Percentiles rank a stretch among this genome's conserved stretches.
Evolutionary conservation across 2,797 vertebrate genomes (phyloP).

Genomic region (Garrulus glandarius): DNA sequence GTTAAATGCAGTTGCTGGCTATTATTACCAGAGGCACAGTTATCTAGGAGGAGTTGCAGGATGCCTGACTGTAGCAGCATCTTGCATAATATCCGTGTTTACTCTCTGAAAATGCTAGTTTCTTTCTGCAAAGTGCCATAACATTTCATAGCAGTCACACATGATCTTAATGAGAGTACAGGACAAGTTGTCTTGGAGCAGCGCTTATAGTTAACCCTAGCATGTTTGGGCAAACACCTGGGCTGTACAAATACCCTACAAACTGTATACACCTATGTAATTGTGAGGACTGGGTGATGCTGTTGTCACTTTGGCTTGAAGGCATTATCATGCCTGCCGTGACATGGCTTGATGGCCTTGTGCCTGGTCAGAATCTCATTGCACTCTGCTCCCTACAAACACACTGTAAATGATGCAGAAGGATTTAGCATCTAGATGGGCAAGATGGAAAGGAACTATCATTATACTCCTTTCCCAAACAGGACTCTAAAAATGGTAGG

Average conservation of each 20-base stretch:
- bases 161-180: neutral
- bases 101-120: neutral
- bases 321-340: fast-evolving
- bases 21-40: neutral
- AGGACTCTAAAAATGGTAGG: neutral
- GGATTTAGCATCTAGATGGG: neutral
- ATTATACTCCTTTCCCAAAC: neutral
- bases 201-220: neutral
- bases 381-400: neutral
- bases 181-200: neutral
- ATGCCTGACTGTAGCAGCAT: neutral
- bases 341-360: fast-evolving
- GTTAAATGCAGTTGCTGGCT: neutral
- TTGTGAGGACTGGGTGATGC: neutral
- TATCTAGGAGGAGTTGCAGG: neutral
- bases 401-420: neutral
- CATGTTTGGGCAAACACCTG: neutral
- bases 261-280: neutral
- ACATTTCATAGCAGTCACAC: neutral
- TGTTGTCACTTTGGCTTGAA: neutral
- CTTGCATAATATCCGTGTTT: neutral
- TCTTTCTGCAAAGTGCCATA: neutral
- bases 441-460: neutral
- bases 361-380: neutral
- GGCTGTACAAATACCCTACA: neutral